phyloP scores from a whole-genome alignment of 2,797 vertebrate species.

The Antennarius maculatus region DNA sequence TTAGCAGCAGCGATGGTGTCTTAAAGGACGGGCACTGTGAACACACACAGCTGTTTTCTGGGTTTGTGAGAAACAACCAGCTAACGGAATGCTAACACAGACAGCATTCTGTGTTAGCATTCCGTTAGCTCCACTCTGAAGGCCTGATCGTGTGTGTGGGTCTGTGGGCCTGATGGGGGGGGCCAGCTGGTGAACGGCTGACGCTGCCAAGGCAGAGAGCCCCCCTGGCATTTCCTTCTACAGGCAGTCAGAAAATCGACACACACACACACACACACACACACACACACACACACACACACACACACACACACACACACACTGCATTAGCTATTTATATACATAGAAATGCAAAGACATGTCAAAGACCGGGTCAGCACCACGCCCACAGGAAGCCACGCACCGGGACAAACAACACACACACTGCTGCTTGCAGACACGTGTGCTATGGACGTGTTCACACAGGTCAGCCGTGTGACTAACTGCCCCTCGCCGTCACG shows the following conservation, averaged over 20 bases:
- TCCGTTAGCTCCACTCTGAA: background rate
- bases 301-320: constrained; percentile 4
- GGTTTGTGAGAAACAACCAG: no score
- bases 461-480: background rate
- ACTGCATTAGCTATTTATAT: constrained; percentile 72
- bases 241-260: constrained; percentile 54
- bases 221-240: constrained; percentile 67
- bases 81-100: background rate
- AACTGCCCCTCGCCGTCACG: no score
- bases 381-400: constrained; percentile 20
- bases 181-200: constrained; percentile 49
- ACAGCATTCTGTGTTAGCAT: no score
- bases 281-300: constrained; percentile 6
- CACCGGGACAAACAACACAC: constrained; percentile 31
- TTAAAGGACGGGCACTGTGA: no score
- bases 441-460: background rate
- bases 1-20: no score
- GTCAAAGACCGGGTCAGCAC: constrained; percentile 41
- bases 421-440: constrained; percentile 9
- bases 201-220: constrained; percentile 27
- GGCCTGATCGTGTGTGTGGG: background rate
- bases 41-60: no score
- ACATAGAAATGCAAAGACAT: constrained; percentile 62
- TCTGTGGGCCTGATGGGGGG: constrained; percentile 1
- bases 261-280: constrained; percentile 3